Evolutionary conservation across 2,797 vertebrate genomes (phyloP).

Genomic region (Phoeniculus purpureus): DNA sequence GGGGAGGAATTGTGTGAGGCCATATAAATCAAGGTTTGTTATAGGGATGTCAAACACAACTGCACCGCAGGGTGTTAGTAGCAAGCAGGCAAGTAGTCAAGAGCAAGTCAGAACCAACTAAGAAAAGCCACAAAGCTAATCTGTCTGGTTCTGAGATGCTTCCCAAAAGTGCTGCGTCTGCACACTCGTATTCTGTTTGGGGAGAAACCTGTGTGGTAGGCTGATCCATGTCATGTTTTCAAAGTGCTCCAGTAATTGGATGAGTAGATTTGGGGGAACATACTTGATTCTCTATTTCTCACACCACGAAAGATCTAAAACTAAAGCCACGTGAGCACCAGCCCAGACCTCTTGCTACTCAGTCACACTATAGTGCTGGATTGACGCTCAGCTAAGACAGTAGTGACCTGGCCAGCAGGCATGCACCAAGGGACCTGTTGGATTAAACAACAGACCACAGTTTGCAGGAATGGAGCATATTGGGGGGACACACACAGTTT

Average conservation of each 20-base stretch:
- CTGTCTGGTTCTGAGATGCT: constrained; percentile 23
- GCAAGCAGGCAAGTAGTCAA: constrained; percentile 52
- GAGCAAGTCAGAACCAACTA: constrained; percentile 16
- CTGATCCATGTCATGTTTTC: constrained; percentile 35
- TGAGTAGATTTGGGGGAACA: constrained; percentile 14
- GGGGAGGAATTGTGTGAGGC: neutral
- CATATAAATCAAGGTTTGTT: constrained; percentile 39
- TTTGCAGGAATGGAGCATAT: neutral
- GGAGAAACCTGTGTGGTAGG: constrained; percentile 4
- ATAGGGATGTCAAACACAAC: constrained; percentile 13
- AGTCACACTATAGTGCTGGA: neutral
- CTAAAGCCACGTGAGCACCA: neutral
- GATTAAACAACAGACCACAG: neutral
- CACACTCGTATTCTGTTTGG: neutral
- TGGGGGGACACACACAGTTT: rapidly evolving
- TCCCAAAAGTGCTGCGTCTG: constrained; percentile 28
- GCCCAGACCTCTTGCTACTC: neutral
- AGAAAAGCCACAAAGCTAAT: constrained; percentile 52
- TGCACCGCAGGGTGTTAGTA: constrained; percentile 4
- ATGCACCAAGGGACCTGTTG: neutral
- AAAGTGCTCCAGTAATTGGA: constrained; percentile 20
- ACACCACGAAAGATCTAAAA: neutral
- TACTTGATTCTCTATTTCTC: neutral
- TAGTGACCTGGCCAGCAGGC: neutral
- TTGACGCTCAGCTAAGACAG: neutral